Evolutionary conservation across 1,140 invertebrate genomes (phyloP).

Genomic region (Aphis gossypii): DNA sequence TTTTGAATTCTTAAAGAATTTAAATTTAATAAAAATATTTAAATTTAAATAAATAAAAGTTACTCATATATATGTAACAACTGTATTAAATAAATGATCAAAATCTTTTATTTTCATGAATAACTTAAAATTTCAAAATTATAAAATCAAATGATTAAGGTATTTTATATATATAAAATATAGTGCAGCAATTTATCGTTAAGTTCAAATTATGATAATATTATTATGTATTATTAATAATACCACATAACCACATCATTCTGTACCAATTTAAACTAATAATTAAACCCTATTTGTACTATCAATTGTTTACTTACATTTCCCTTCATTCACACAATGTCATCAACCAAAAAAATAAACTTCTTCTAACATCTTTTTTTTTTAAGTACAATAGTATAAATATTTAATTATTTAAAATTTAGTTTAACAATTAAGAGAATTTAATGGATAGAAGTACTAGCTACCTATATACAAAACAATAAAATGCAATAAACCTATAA

Average conservation of each 20-base stretch:
- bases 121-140: not conserved
- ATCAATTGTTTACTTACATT: not conserved
- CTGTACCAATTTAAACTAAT: not conserved
- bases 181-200: not conserved
- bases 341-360: too few species aligned
- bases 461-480: too few species aligned
- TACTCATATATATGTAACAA: not conserved
- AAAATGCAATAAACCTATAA: too few species aligned
- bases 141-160: too few species aligned
- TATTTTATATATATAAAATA: not conserved
- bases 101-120: not conserved
- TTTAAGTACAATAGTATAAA: too few species aligned
- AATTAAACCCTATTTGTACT: not conserved
- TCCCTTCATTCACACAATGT: too few species aligned
- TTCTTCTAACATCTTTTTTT: too few species aligned
- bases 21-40: not conserved
- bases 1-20: not conserved
- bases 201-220: not conserved
- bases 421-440: too few species aligned
- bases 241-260: not conserved
- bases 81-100: not conserved
- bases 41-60: not conserved
- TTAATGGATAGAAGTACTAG: too few species aligned
- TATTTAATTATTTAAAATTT: too few species aligned
- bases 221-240: not conserved